Base-by-base conservation (phyloP, 2,797 vertebrate genomes). In the Macropodus opercularis region DNA sequence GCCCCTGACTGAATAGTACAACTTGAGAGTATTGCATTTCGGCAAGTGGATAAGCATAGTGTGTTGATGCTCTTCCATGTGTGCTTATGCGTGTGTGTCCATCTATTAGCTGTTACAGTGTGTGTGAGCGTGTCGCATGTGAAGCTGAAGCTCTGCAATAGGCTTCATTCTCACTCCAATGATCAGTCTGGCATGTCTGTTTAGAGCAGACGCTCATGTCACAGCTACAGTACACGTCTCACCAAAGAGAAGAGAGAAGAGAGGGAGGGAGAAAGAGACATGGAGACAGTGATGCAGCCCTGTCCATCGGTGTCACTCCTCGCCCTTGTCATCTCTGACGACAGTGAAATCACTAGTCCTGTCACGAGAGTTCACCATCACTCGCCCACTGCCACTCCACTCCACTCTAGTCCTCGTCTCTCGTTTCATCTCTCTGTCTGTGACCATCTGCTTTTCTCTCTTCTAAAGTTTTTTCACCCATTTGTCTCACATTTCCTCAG, bases 191-290 rank as follows among this genome's bases (percentile, higher is more conserved):
- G 79, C 89, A 89, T 80, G 71, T 85, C 82, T 87, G 74, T 85
- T 88, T 75, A 72, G 63, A 89, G 83, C 86, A 76, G 82, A 87
- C 82, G 74, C 70, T 68, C 76, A 81, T 89, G 88, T 91, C 91
- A 91, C 81, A 90, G 80, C 81, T 79, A 62, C n/a, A n/a, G n/a
- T n/a, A n/a, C 67, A 78, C 74, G 75, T 75, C 65, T 89, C 79
- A 81, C 52, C 55, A 66, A 76, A 65, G 54, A 40, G 77, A 51
- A 72, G 52, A 79, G 47, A 69, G 46, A 69, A 53, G 27, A 65
- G 49, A 73, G 32, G 59, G 46, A 39, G 51, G 50, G 36, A 43
- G 59, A 55, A 35, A 39, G 44, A 48, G 65, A 57, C 35, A 66
- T 22, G 18, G 55, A 75, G 47, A 70, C 22, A 39, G 63, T 19